Percentiles rank a stretch among this genome's conserved stretches.
phyloP scores from a whole-genome alignment of 2,113 vertebrate species.

The Fregata magnificens region DNA sequence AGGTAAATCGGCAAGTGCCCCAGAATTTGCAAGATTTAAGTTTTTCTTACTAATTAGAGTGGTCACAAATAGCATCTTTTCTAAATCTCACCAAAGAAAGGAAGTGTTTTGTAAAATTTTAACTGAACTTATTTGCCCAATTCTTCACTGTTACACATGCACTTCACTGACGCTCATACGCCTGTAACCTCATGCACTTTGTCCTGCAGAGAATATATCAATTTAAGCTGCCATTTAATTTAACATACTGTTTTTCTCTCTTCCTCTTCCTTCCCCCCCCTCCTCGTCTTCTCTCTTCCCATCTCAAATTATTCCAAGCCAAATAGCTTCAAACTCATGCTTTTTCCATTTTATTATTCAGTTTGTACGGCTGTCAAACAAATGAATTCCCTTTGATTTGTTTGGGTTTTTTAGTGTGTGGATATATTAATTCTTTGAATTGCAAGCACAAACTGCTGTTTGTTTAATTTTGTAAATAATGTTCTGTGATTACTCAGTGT shows the following conservation, averaged over 20 bases:
- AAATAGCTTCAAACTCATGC: background rate
- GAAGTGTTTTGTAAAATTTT: background rate
- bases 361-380: background rate
- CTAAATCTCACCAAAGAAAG: background rate
- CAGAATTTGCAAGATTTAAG: background rate
- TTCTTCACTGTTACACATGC: background rate
- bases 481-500: background rate
- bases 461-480: slow-evolving; percentile 19
- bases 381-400: background rate
- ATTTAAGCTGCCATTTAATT: background rate
- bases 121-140: background rate
- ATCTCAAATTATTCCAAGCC: background rate
- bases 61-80: background rate
- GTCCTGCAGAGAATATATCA: background rate
- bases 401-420: background rate
- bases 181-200: background rate
- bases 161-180: background rate
- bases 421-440: background rate
- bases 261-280: background rate
- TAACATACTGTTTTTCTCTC: background rate
- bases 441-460: background rate
- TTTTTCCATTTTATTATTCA: background rate
- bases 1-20: background rate
- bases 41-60: background rate
- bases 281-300: background rate